These are phyloP conservation scores for Caenorhabditis macrosperma DNA, from an alignment of 2,888 invertebrate species.

Conservation along the genomic window DNA sequence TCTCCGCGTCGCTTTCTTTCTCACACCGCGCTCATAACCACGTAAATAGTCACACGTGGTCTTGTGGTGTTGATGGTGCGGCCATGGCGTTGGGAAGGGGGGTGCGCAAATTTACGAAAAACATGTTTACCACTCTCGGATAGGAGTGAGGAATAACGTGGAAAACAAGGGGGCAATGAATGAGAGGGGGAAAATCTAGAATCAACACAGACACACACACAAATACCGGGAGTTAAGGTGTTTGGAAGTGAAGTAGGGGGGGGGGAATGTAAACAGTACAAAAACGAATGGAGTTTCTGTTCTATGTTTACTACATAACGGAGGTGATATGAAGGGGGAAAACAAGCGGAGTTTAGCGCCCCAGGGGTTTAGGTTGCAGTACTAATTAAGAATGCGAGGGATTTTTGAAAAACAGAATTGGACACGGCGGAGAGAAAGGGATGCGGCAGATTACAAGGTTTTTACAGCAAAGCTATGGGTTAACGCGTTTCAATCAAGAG, in stretches of 20 bases:
- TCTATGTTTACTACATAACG: no score
- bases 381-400: no score
- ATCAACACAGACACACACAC: not conserved
- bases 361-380: no score
- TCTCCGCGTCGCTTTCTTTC: not conserved
- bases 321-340: no score
- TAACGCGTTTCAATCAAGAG: no score
- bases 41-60: not conserved
- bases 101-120: slow-evolving; percentile 20
- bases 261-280: not conserved
- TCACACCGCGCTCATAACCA: not conserved
- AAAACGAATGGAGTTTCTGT: no score
- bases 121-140: slow-evolving; percentile 34
- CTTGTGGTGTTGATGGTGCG: slow-evolving; percentile 9
- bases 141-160: slow-evolving; percentile 1
- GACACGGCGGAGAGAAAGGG: no score
- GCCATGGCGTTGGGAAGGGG: not conserved
- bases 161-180: not conserved
- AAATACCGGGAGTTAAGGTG: not conserved
- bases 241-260: not conserved
- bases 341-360: no score
- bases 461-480: no score
- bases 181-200: not conserved
- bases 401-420: no score
- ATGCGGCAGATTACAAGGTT: no score